A percentile compares a stretch with the other conserved stretches of the same genome.
phyloP scores from a whole-genome alignment of 2,888 invertebrate species.

The Clistopyga incitator region DNA sequence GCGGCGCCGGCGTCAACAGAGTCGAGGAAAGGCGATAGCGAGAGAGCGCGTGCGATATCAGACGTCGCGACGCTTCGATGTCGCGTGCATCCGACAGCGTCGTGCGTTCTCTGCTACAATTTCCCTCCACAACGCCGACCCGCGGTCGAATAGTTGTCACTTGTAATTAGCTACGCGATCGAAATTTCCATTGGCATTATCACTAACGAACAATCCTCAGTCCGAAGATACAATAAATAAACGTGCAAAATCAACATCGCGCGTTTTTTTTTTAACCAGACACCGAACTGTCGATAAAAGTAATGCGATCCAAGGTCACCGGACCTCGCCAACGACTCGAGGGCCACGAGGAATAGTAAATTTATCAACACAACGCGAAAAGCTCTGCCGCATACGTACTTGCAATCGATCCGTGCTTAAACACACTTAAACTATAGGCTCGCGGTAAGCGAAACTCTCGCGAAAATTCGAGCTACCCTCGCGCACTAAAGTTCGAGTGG shows the following conservation, averaged over 20 bases:
- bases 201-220: neutral
- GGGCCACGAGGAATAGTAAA: slow-evolving; percentile 22
- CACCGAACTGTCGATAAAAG: neutral
- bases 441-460: neutral
- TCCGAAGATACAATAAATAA: neutral
- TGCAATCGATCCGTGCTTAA: slow-evolving; percentile 42
- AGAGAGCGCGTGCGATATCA: slow-evolving; percentile 74
- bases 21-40: slow-evolving; percentile 59
- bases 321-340: neutral
- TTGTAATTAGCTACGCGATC: neutral
- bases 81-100: slow-evolving; percentile 68
- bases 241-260: neutral
- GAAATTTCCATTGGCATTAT: neutral
- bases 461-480: neutral
- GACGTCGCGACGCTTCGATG: slow-evolving; percentile 77
- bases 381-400: slow-evolving; percentile 29
- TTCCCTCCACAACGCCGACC: neutral
- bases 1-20: slow-evolving; percentile 33
- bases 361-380: slow-evolving; percentile 4
- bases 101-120: neutral
- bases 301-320: slow-evolving; percentile 19
- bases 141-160: neutral
- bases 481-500: neutral
- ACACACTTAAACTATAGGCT: neutral
- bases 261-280: neutral